Evolutionary conservation across 2,113 vertebrate species (phyloP), one percentile per base, ranked within the genome.

Genomic region (Nesogale talazaci): DNA sequence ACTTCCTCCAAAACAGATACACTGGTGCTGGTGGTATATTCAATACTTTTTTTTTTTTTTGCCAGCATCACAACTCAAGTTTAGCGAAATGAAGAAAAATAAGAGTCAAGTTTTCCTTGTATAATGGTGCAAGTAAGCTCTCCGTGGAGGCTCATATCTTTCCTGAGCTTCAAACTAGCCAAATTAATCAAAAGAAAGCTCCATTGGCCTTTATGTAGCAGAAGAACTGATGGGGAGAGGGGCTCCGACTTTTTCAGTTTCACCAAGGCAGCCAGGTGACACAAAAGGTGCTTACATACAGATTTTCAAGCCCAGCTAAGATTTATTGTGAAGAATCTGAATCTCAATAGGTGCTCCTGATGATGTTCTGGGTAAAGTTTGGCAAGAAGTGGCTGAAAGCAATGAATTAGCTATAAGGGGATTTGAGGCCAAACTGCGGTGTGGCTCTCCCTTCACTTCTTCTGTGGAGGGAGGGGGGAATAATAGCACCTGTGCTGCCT

Each of bases 371-470:
- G 6, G n/a, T 34, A 34, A 70, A 42, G 29, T 31, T 29, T 6
- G 17, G 22, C 27, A 82, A 56, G 42, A 6, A 25, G 15, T 77
- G 81, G 79, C 79, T 11, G n/a, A 15, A 40, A 75, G 76, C 80
- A 38, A 34, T 14, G 15, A 34, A 36, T 74, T 42, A n/a, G 27
- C 52, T 31, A 1, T 80, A 56, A 74, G 46, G 76, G 34, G 63
- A 69, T 29, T 9, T 63, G 46, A 67, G 78, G 15, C 83, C 57
- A n/a, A 16, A 17, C 70, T 22, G 23, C 14, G 80, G 40, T 22
- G 23, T 14, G 80, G 40, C 15, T 76, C n/a, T 79, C 52, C 12
- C 56, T 69, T 83, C 63, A 78, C 91, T 63, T 85, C 70, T 90
- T 88, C 61, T 9, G 10, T 27, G 59, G 61, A 63, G 46, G 16